These are phyloP conservation scores for Hemicentrotus pulcherrimus DNA, from an alignment of 35 echinoderm and acorn worm genomes.

Conservation along the genomic window DNA sequence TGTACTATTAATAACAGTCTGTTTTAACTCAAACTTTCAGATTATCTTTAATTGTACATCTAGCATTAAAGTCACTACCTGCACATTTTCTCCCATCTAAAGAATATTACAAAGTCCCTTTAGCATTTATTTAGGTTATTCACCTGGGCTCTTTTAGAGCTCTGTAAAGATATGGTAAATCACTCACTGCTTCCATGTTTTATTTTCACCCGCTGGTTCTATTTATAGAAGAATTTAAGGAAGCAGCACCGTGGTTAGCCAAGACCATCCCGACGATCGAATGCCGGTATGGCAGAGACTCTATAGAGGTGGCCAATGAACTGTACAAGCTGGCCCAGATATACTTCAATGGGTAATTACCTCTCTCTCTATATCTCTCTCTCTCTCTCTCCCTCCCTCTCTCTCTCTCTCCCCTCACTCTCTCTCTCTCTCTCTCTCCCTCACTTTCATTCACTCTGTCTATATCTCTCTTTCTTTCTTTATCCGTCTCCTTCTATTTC, in stretches of 20 bases:
- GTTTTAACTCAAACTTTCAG: too few relatives aligned
- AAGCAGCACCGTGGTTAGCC: constrained; percentile 61
- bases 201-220: background rate
- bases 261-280: constrained; percentile 55
- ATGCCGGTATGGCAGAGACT: constrained; percentile 59
- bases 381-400: background rate
- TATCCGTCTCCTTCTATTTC: too few relatives aligned
- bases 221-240: constrained; percentile 64
- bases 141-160: too few relatives aligned
- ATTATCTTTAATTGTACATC: too few relatives aligned
- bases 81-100: too few relatives aligned
- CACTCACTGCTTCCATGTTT: too few relatives aligned
- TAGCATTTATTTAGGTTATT: too few relatives aligned
- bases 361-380: background rate
- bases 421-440: background rate
- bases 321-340: constrained; percentile 85
- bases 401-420: too few relatives aligned
- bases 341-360: constrained; percentile 84
- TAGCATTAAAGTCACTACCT: too few relatives aligned
- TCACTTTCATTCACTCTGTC: background rate
- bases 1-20: too few relatives aligned
- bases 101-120: too few relatives aligned
- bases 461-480: background rate
- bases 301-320: constrained; percentile 82
- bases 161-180: too few relatives aligned